Percentiles rank a stretch among this genome's conserved stretches.
Evolutionary conservation across 1,140 invertebrate species (phyloP).

Genomic region (Drosophila busckii): DNA sequence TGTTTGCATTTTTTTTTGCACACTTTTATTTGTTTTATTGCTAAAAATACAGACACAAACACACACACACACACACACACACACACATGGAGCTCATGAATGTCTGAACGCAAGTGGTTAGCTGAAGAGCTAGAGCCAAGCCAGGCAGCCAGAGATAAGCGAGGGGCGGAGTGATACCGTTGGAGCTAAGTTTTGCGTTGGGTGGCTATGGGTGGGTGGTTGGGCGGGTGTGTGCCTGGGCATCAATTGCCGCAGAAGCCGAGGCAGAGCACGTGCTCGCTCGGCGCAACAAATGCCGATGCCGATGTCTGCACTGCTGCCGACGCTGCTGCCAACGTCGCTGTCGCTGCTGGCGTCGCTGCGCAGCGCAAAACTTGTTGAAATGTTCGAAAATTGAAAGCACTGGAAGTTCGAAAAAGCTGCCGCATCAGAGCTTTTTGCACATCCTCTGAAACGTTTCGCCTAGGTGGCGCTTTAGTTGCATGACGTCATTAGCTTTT

Average conservation of each 20-base stretch:
- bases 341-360: not conserved
- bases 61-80: slow-evolving; percentile 1
- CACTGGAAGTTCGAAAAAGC: slow-evolving; percentile 52
- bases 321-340: not conserved
- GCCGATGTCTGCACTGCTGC: slow-evolving; percentile 13
- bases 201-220: not conserved
- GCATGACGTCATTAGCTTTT: slow-evolving; percentile 10
- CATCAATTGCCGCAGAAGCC: slow-evolving; percentile 22
- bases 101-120: slow-evolving; percentile 12
- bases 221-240: not conserved
- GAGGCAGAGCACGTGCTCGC: slow-evolving; percentile 50
- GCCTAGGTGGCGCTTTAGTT: slow-evolving; percentile 13
- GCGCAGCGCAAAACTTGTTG: slow-evolving; percentile 56
- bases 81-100: slow-evolving; percentile 17
- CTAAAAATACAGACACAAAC: slow-evolving; percentile 17
- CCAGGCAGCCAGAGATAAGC: no score
- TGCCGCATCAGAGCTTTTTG: slow-evolving; percentile 3
- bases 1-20: no score
- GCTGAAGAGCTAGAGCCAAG: no score
- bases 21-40: slow-evolving; percentile 25
- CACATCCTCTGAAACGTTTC: slow-evolving; percentile 11
- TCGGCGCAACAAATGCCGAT: slow-evolving; percentile 63
- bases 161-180: no score
- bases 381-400: slow-evolving; percentile 60
- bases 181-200: no score